A percentile compares a stretch with the other conserved stretches of the same genome.
Conservation (phyloP, 2,113 vertebrate genomes). For the Osmerus mordax region DNA sequence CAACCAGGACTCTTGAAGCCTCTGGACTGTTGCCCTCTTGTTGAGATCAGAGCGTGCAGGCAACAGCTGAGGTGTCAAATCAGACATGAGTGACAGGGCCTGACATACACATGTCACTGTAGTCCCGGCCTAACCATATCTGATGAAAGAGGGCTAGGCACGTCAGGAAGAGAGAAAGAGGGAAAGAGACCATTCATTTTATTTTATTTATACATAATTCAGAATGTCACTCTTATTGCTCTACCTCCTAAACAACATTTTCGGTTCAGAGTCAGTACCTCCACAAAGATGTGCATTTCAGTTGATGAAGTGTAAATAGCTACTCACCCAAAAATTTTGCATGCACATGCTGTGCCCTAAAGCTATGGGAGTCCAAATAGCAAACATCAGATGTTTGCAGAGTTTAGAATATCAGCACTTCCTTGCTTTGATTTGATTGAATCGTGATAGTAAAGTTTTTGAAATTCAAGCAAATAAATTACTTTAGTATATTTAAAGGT, state of each 20-base stretch:
- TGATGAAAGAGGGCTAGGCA: conserved; percentile 29
- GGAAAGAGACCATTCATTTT: neutral
- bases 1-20: conserved; percentile 32
- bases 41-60: conserved; percentile 47
- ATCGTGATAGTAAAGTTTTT: neutral
- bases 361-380: neutral
- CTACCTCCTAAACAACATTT: conserved; percentile 8
- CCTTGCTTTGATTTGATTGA: neutral
- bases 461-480: neutral
- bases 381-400: conserved; percentile 5
- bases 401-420: conserved; percentile 10
- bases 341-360: neutral
- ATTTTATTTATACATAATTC: too few relatives aligned
- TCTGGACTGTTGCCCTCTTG: conserved; percentile 47
- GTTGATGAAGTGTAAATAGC: conserved; percentile 4
- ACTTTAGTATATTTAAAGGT: neutral
- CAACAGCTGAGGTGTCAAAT: conserved; percentile 49
- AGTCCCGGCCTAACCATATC: conserved; percentile 41
- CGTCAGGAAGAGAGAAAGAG: conserved; percentile 15
- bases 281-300: conserved; percentile 8
- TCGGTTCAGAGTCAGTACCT: conserved; percentile 1
- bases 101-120: conserved; percentile 49
- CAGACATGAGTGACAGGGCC: conserved; percentile 49
- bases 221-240: neutral
- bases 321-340: neutral